Base-by-base conservation (phyloP, 2,797 vertebrate genomes). In the Zenarchopterus dispar region DNA sequence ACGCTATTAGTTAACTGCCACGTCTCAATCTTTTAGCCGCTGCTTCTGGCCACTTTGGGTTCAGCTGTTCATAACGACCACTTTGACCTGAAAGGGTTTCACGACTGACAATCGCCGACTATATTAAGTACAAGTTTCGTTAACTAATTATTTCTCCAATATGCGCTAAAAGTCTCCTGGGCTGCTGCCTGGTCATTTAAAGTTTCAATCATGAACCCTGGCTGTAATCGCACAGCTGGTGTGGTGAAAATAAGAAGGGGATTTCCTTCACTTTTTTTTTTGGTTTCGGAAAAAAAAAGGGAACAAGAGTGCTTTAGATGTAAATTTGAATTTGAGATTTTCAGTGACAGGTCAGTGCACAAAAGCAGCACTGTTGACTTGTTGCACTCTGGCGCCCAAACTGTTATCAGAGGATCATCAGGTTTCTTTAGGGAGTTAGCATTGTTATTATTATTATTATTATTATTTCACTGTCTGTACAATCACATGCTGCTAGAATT, bases 21-120 rank as follows among this genome's bases (percentile, higher is more conserved):
- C 94, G 94, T 96, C 94, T 96, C 94, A 94, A 88, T 90, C 85
- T 89, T 41, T 79, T 63, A 82, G 57, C 64, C 50, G 43, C 64
- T 60, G 73, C 61, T 70, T 61, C 56, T 53, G 50, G 46, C 50
- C 47, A 58, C 53, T 1, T 58, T 23, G 46, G 68, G 24, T 46
- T 73, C 52, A 62, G 58, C 49, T 33, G 42, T 61, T 23, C 6
- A 22, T 5, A 11, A 47, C 62, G 17, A 42, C 45, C 8, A 19
- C 43, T 18, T 8, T 49, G 39, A 71, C 22, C 67, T 46, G 54
- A 1, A 19, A 50, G n/a, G 16, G 19, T 60, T 72, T 76, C 45
- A 39, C 16, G 41, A 0, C 28, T 19, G 53, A 65, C 61, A 18
- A 3, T 17, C 22, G 46, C 17, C 5, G 8, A 28, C 19, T 53